Evolutionary conservation across 1,140 invertebrate genomes (phyloP), one percentile per base, ranked within the genome.

Genomic region (Drosophila teissieri): DNA sequence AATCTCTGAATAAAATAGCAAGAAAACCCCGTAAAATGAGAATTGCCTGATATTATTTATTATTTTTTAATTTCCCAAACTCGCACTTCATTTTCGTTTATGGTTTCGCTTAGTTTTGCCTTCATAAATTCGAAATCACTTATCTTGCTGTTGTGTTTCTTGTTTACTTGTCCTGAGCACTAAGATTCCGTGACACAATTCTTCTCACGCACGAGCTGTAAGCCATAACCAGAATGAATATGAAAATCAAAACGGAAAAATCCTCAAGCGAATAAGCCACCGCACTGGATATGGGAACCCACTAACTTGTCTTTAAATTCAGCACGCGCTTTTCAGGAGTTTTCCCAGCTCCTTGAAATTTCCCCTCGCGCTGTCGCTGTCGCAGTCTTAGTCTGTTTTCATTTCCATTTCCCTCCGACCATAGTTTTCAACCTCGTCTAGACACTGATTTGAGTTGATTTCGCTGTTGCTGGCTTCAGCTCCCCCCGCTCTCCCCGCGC

Each of bases 381-480:
- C 46, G 27, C 27, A 27, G 6, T 31, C 31, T 31, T 31, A 10
- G 7, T 31, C 8, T 2, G 27, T 10, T 31, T 31, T 31, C 34
- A 17, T 45, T 51, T 14, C 8, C 34, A 17, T 34, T 54, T 56
- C 14, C 17, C 4, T 8, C 58, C 46, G 34, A 44, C 37, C 64
- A 56, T 70, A 57, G 67, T 61, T 73, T 56, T 57, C 53, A 40
- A 68, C 74, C 65, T 46, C 34, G 83, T 88, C 83, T 83, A 86
- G 83, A 88, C 83, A 82, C 83, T 88, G 79, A 86, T 86, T 82
- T 79, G 55, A 73, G 76, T 84, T 68, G 75, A 77, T 76, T 60
- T 77, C 52, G 36, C 45, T 49, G 56, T 70, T 48, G 70, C 40
- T 68, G 37, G 14, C 19, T 46, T 14, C 31, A 24, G 40, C 53